Evolutionary conservation across 2,888 invertebrate species (phyloP), one percentile per base, ranked within the genome.

Genomic region (Watsonalla binaria): DNA sequence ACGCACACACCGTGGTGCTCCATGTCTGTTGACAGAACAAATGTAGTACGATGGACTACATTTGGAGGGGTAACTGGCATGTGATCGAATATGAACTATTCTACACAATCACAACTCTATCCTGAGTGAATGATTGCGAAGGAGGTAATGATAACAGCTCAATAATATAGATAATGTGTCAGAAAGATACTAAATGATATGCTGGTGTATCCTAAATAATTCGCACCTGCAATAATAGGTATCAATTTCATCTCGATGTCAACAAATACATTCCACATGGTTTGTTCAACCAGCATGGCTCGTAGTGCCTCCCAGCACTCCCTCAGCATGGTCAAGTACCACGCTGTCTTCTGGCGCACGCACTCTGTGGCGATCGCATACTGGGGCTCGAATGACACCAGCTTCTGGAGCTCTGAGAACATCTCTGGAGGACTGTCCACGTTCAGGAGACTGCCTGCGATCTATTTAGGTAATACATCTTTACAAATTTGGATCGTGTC

Each of bases 221-320:
- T 42, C 42, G 55, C 63, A 89, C 91, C 83, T 58, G 90, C 79
- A 57, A 92, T 74, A 33, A 92, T 79, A 15, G 90, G 87, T 46
- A 86, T 56, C 14, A 92, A 68, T 51, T 70, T 79, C 82, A 88
- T 89, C 68, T 92, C 92, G n/a, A 92, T 77, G 5, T 85, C 73
- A 0, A 73, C 61, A 56, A 90, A 92, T 2, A 92, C 70, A n/a
- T 70, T 74, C 89, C 86, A 88, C 53, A 90, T 55, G 0, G 73
- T 68, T 1, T 77, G 65, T 15, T 82, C 76, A 0, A 64, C 53
- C 37, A 92, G 72, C 51, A 68, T 51, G 0, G 9, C 47, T 4
- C 58, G 65, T 11, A 84, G 58, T n/a, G 51, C 70, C 1, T 5
- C 45, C 34, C 68, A 72, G 45, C 82, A 77, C 2, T 74, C 73